Base-by-base conservation (phyloP, 2,888 invertebrate genomes). In the Tenthredo notha region DNA sequence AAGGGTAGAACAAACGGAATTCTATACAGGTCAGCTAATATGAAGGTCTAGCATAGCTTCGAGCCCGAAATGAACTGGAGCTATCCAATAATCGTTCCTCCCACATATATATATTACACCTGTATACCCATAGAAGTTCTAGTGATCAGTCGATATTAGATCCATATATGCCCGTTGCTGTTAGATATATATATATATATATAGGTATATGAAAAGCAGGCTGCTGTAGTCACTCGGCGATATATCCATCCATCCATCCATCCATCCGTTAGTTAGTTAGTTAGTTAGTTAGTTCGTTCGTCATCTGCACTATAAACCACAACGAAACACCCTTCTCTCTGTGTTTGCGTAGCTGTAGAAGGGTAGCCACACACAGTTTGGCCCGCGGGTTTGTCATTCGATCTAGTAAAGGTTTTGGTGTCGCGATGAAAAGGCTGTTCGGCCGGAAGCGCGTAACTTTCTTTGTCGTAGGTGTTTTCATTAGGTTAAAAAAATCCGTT, bases 401-500 rank as follows among this genome's bases (percentile, higher is more conserved):
- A 83, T 83, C 83, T 83, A 83, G 83, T 83, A n/a, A 70, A 67
- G 80, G 67, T 83, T 83, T 70, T 70, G 47, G 67, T 47, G 47
- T 87, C 89, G 89, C 89, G 90, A 92, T 92, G 92, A 90, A 90
- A 85, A 91, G 92, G 84, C 89, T 92, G 85, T 92, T 92, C 84
- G 89, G 89, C 88, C 91, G 92, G 84, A 92, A 91, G 89, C 89
- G 89, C 87, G 91, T 91, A 88, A 89, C 89, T 83, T 91, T 91
- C 85, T 87, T 88, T 87, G 80, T 50, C 67, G 83, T 83, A 83
- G 67, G 83, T 83, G 67, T 29, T 83, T 40, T 74, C 2, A 15
- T 61, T 12, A 29, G n/a, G 18, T 43, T 67, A 47, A 29, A n/a
- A 18, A 54, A 54, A 54, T 54, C n/a, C n/a, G 6, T 6, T 50